A percentile compares a stretch with the other conserved stretches of the same genome.
These are phyloP conservation scores for Tolypeutes matacus DNA, from an alignment of 2,797 vertebrate species.

Conservation along the genomic window DNA sequence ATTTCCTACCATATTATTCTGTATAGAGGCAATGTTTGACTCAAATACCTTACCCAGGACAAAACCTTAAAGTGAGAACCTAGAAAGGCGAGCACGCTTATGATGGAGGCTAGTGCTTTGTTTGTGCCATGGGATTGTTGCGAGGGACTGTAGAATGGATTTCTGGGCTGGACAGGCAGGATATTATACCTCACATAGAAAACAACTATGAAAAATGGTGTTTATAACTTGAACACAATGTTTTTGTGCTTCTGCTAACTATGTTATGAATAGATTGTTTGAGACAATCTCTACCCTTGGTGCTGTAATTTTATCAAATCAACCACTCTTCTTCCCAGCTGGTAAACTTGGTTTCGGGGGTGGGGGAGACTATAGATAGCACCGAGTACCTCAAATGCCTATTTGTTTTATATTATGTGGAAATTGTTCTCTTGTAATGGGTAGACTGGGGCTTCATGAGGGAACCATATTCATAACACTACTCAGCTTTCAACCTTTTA, in stretches of 20 bases:
- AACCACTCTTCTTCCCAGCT: neutral
- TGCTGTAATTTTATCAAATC: constrained; percentile 26
- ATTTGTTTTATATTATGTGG: constrained; percentile 16
- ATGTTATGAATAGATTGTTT: constrained; percentile 30
- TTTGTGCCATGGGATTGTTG: neutral
- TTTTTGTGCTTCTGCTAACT: constrained; percentile 15
- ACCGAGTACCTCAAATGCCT: neutral
- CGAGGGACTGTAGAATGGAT: neutral
- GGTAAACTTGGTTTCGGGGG: neutral
- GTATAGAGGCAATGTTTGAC: neutral
- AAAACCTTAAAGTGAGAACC: neutral
- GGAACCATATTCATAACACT: neutral
- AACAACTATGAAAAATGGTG: neutral
- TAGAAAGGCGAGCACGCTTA: neutral
- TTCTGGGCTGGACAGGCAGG: neutral
- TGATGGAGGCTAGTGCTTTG: neutral
- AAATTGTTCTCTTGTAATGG: constrained; percentile 1
- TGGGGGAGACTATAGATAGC: no score
- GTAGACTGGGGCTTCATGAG: neutral
- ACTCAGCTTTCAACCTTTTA: neutral
- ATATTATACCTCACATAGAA: constrained; percentile 31
- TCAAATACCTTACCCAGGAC: neutral
- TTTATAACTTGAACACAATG: neutral
- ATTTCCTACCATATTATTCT: neutral
- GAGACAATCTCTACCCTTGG: neutral